phyloP scores from a whole-genome alignment of 2,113 vertebrate genomes.

The Pterocles gutturalis region DNA sequence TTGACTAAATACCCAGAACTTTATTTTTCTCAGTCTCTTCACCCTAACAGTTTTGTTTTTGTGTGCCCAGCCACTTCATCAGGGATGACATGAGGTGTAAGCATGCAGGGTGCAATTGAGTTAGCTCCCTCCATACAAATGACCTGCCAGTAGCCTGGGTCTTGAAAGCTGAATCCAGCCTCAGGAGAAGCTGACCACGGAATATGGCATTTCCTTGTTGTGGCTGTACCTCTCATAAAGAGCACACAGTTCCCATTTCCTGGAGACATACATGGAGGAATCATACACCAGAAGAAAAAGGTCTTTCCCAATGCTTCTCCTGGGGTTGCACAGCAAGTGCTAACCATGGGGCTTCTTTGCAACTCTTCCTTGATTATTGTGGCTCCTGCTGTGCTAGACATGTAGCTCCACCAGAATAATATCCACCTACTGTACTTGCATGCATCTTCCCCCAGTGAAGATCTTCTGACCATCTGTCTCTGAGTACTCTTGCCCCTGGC shows the following conservation, averaged over 20 bases:
- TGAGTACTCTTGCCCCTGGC: not conserved
- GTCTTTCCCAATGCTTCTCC: not conserved
- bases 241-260: not conserved
- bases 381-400: not conserved
- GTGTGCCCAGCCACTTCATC: not conserved
- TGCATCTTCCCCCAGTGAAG: not conserved
- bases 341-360: not conserved
- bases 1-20: not conserved
- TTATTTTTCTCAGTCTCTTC: not conserved
- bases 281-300: not conserved
- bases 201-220: not conserved
- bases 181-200: not conserved
- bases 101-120: not conserved
- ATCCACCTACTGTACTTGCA: not conserved
- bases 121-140: not conserved
- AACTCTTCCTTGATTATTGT: not conserved
- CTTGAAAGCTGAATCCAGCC: not conserved
- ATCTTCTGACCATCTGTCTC: not conserved
- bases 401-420: not conserved
- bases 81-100: not conserved
- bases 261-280: fast-evolving
- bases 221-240: not conserved
- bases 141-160: not conserved
- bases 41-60: not conserved
- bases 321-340: not conserved